Conservation (phyloP, 2,113 vertebrate genomes). For the Coracopsis vasa region DNA sequence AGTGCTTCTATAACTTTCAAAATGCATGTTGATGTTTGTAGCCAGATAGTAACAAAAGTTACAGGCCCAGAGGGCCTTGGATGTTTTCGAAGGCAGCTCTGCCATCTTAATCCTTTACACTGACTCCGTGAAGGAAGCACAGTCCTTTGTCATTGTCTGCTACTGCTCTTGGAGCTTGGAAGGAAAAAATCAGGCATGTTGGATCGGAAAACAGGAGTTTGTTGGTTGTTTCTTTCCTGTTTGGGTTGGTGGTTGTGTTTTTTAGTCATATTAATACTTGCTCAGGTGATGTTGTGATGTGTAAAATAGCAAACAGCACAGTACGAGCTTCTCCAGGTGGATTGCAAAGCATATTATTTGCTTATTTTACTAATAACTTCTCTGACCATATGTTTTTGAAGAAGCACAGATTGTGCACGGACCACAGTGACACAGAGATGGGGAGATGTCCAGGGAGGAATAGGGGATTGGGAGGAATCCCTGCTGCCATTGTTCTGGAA, state of each 20-base stretch:
- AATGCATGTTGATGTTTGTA: not conserved
- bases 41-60: slow-evolving; percentile 28
- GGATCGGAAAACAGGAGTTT: not conserved
- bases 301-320: not conserved
- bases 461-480: not conserved
- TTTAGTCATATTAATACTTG: not conserved
- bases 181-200: not conserved
- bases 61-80: not conserved
- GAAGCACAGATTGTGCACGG: not conserved
- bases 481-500: not conserved
- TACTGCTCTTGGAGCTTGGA: not conserved
- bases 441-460: not conserved
- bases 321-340: not conserved
- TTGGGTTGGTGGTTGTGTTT: not conserved
- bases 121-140: not conserved
- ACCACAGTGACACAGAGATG: fast-evolving
- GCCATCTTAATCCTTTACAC: not conserved
- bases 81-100: not conserved
- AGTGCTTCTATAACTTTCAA: not conserved
- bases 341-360: not conserved
- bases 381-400: not conserved
- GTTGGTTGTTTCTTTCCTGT: not conserved
- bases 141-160: not conserved
- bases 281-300: not conserved
- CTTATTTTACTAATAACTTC: not conserved